Conservation (phyloP, 2,113 vertebrate genomes). For the Pongo abelii region DNA sequence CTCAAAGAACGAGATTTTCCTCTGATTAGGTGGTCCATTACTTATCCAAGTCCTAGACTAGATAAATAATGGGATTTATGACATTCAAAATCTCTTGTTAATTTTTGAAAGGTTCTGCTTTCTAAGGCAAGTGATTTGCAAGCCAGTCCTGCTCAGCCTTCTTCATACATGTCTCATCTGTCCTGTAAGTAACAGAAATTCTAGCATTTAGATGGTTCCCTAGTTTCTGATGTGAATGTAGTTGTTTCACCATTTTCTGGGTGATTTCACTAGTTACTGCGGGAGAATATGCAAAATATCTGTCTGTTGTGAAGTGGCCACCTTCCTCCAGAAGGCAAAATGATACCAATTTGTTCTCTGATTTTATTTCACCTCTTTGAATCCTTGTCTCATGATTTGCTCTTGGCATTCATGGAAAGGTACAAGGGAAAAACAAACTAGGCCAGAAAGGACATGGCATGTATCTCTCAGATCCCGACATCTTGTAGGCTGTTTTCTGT, state of each 20-base stretch:
- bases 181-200: not conserved
- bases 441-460: not conserved
- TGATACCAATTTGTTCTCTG: not conserved
- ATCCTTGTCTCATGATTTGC: not conserved
- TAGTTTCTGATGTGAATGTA: not conserved
- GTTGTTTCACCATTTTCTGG: not conserved
- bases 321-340: not conserved
- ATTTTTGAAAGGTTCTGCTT: conserved; percentile 5
- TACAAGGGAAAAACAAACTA: not conserved
- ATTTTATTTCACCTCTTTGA: not conserved
- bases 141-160: not conserved
- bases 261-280: not conserved
- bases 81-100: not conserved
- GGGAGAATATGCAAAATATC: not conserved
- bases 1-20: not conserved
- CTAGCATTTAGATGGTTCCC: not conserved
- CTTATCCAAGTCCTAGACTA: not conserved
- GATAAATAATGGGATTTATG: not conserved
- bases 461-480: not conserved
- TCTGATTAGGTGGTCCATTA: not conserved
- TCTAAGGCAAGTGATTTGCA: conserved; percentile 18
- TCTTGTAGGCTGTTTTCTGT: not conserved
- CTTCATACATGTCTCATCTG: not conserved
- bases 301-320: not conserved
- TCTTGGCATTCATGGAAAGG: not conserved